Conservation (phyloP, 1,140 invertebrate genomes). For the Caerostris darwini region DNA sequence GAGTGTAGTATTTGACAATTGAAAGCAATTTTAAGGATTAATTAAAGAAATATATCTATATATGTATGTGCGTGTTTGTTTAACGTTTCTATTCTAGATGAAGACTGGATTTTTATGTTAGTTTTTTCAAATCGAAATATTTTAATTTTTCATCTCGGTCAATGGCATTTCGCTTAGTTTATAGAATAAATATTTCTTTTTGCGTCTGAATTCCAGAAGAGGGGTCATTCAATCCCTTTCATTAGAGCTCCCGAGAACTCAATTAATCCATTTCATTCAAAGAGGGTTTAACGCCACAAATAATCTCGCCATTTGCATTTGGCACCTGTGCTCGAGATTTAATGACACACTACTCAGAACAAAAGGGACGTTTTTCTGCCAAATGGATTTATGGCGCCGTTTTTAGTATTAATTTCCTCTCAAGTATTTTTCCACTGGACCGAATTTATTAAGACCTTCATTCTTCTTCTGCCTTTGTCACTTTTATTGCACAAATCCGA, state of each 20-base stretch:
- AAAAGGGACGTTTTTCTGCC: neutral
- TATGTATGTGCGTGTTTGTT: too few species aligned
- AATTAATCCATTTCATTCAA: conserved; percentile 23
- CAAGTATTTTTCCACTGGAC: neutral
- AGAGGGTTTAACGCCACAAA: neutral
- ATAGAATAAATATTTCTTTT: neutral
- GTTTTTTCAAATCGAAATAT: too few species aligned
- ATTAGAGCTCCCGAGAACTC: neutral
- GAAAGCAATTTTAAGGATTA: too few species aligned
- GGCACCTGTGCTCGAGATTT: neutral
- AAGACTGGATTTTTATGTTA: too few species aligned
- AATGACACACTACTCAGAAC: conserved; percentile 1
- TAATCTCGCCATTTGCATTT: conserved; percentile 1
- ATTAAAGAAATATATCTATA: too few species aligned
- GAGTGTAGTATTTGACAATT: too few species aligned
- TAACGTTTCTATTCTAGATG: too few species aligned
- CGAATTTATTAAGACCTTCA: conserved; percentile 6
- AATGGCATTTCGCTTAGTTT: too few species aligned
- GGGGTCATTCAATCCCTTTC: neutral
- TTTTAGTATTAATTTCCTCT: neutral
- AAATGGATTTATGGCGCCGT: neutral
- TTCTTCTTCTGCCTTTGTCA: neutral
- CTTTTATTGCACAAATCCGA: neutral
- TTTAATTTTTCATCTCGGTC: too few species aligned
- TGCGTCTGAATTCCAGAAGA: neutral